Conservation (phyloP, 2,888 invertebrate genomes). For the Trichogramma dendrolimi region DNA sequence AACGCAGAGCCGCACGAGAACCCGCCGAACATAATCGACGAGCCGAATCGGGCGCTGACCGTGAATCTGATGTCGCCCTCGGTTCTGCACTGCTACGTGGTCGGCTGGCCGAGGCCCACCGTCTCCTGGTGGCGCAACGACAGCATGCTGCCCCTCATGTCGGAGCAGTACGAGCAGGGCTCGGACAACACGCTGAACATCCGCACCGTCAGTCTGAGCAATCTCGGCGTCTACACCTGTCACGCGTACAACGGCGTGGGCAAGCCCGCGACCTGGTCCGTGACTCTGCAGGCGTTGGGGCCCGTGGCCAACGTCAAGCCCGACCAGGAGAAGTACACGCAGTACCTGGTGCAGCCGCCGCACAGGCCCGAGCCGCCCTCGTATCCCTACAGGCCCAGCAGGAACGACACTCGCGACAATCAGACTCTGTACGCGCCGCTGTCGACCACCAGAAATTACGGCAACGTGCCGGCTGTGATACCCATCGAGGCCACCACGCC, state of each 20-base stretch:
- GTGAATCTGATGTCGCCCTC: constrained; percentile 71
- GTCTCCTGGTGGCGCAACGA: constrained; percentile 83
- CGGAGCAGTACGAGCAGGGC: constrained; percentile 66
- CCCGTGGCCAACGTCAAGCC: constrained; percentile 61
- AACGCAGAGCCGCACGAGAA: constrained; percentile 58
- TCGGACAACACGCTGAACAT: constrained; percentile 74
- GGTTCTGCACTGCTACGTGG: constrained; percentile 72
- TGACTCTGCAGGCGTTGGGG: constrained; percentile 68
- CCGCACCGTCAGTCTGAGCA: constrained; percentile 64
- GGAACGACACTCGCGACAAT: constrained; percentile 42
- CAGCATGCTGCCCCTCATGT: constrained; percentile 69
- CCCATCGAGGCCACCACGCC: constrained; percentile 36
- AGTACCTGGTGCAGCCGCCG: constrained; percentile 61
- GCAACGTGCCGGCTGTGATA: constrained; percentile 41
- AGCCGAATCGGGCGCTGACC: constrained; percentile 61
- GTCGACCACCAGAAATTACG: constrained; percentile 39
- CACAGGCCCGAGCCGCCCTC: constrained; percentile 44
- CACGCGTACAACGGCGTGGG: constrained; percentile 82
- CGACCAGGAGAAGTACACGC: constrained; percentile 59
- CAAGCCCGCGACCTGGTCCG: constrained; percentile 72
- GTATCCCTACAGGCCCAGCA: constrained; percentile 44
- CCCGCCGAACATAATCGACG: constrained; percentile 66
- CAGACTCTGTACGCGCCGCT: constrained; percentile 42
- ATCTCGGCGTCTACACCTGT: constrained; percentile 83
- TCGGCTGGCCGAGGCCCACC: constrained; percentile 74